Evolutionary conservation across 1,140 invertebrate genomes (phyloP).

Genomic region (Holotrichia oblita): DNA sequence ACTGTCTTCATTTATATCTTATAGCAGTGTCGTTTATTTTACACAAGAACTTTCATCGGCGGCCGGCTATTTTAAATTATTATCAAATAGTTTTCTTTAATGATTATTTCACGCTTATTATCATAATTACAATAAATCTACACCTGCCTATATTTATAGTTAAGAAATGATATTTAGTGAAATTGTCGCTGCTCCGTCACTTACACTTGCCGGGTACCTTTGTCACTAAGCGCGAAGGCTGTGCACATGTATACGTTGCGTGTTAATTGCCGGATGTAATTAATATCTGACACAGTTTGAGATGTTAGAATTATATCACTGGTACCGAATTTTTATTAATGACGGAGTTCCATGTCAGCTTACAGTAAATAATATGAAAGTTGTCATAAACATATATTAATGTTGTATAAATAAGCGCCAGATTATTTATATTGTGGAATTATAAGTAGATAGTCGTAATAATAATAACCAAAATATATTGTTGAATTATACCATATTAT

Average conservation of each 20-base stretch:
- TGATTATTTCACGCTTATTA: background rate
- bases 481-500: too few species aligned
- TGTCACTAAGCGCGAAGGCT: background rate
- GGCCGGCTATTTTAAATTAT: background rate
- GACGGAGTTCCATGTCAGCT: background rate
- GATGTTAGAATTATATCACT: background rate
- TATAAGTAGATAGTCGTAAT: too few species aligned
- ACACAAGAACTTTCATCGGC: background rate
- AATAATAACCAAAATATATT: too few species aligned
- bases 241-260: background rate
- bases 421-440: too few species aligned
- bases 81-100: background rate
- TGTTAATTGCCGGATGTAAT: conserved; percentile 14
- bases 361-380: background rate
- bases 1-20: conserved; percentile 4
- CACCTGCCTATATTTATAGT: too few species aligned
- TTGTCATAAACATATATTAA: background rate
- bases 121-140: background rate
- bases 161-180: too few species aligned
- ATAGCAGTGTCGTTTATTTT: background rate
- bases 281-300: conserved; percentile 6
- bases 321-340: background rate
- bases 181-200: background rate
- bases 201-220: background rate
- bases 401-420: too few species aligned